These are phyloP conservation scores for Colletes latitarsis DNA, from an alignment of 1,140 invertebrate species.

Conservation along the genomic window DNA sequence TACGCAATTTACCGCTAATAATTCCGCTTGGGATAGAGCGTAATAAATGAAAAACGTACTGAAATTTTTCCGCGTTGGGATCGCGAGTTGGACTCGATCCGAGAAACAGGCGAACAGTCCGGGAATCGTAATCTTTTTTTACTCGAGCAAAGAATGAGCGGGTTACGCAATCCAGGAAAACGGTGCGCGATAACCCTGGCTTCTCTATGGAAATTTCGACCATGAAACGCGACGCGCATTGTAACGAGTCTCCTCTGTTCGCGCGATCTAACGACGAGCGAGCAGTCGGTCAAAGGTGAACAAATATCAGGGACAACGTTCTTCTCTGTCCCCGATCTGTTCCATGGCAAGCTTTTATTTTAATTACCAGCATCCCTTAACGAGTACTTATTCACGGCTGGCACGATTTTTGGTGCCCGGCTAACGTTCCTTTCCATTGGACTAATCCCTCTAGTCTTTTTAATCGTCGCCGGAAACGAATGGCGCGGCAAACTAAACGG, in stretches of 20 bases:
- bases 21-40: too few species aligned
- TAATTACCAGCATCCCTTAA: not conserved
- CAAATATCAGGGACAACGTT: slow-evolving; percentile 32
- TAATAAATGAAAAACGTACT: too few species aligned
- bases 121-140: slow-evolving; percentile 8
- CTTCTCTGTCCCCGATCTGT: not conserved
- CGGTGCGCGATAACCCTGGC: slow-evolving; percentile 59
- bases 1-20: too few species aligned
- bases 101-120: not conserved
- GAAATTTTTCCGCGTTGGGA: too few species aligned
- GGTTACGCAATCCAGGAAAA: slow-evolving; percentile 68
- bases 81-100: not conserved
- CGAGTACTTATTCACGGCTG: slow-evolving; percentile 10
- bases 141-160: not conserved
- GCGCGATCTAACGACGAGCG: slow-evolving; percentile 22
- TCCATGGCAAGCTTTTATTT: slow-evolving; percentile 6
- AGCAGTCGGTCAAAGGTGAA: slow-evolving; percentile 35
- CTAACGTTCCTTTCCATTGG: not conserved
- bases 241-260: slow-evolving; percentile 12
- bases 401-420: not conserved
- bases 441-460: not conserved
- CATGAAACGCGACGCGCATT: slow-evolving; percentile 61
- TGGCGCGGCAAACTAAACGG: not conserved
- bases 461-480: slow-evolving; percentile 3
- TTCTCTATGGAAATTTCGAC: slow-evolving; percentile 69